Conservation (phyloP, 2,888 invertebrate species). For the Eristalis tenax region DNA sequence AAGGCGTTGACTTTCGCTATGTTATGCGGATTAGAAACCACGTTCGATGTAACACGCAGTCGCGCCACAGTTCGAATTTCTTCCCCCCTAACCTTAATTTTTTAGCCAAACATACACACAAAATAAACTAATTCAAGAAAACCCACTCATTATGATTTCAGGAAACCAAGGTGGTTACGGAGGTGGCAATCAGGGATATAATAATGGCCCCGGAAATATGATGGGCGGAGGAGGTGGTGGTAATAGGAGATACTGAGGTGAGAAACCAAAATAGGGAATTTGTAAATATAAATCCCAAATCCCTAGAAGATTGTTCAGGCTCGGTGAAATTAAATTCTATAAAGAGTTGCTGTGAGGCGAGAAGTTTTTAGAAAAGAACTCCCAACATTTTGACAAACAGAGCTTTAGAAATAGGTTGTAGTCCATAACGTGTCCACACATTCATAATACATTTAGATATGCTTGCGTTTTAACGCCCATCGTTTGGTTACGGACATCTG, state of each 20-base stretch:
- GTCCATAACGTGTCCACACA: not conserved
- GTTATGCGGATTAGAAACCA: slow-evolving; percentile 74
- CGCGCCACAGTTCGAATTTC: slow-evolving; percentile 76
- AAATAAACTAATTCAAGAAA: not conserved
- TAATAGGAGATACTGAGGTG: slow-evolving; percentile 68
- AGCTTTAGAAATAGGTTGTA: slow-evolving; percentile 38
- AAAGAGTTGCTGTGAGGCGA: not conserved
- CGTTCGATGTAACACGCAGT: slow-evolving; percentile 81
- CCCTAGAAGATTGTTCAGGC: not conserved
- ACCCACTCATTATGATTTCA: slow-evolving; percentile 43
- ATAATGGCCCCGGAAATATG: slow-evolving; percentile 59
- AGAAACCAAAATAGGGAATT: slow-evolving; percentile 24
- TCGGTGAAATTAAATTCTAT: not conserved
- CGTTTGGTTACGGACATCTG: slow-evolving; percentile 20
- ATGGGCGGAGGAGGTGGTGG: slow-evolving; percentile 65
- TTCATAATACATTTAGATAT: not conserved
- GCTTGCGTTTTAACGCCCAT: not conserved
- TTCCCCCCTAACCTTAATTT: not conserved
- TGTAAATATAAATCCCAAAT: not conserved
- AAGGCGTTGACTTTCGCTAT: slow-evolving; percentile 80
- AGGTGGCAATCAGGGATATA: slow-evolving; percentile 67
- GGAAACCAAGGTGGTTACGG: slow-evolving; percentile 63
- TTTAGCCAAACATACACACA: not conserved
- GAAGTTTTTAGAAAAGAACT: slow-evolving; percentile 2
- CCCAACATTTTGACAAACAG: not conserved